These are phyloP conservation scores for Dendroctonus ponderosae DNA, from an alignment of 1,140 invertebrate genomes.

Conservation along the genomic window DNA sequence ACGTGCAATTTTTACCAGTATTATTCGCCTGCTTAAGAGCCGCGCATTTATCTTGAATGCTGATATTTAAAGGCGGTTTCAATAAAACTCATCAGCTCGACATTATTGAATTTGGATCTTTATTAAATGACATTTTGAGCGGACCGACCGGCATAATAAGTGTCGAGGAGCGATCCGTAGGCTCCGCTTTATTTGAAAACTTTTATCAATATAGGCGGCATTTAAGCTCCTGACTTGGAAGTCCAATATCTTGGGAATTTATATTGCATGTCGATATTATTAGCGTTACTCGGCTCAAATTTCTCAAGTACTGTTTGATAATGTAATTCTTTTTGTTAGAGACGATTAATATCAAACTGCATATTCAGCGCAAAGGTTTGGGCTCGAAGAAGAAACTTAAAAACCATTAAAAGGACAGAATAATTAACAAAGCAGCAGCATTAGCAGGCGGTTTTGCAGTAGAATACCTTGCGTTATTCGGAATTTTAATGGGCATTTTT, in stretches of 20 bases:
- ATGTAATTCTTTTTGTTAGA: too few relatives aligned
- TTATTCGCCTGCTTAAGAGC: not conserved
- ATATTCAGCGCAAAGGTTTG: too few relatives aligned
- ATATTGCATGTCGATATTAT: slow-evolving; percentile 28
- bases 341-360: too few relatives aligned
- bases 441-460: too few relatives aligned
- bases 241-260: slow-evolving; percentile 37
- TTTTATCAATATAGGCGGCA: slow-evolving; percentile 35
- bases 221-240: slow-evolving; percentile 22
- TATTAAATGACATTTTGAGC: slow-evolving; percentile 27
- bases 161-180: slow-evolving; percentile 14
- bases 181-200: slow-evolving; percentile 36
- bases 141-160: slow-evolving; percentile 5
- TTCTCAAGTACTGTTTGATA: too few relatives aligned
- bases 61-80: not conserved
- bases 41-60: not conserved
- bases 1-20: too few relatives aligned
- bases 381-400: too few relatives aligned
- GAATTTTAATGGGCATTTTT: too few relatives aligned
- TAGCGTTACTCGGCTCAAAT: too few relatives aligned
- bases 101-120: slow-evolving; percentile 8
- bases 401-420: too few relatives aligned
- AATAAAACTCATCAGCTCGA: slow-evolving; percentile 4
- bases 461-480: too few relatives aligned
- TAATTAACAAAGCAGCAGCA: too few relatives aligned